Percentiles rank a stretch among this genome's conserved stretches.
Evolutionary conservation across 1,140 invertebrate genomes (phyloP).

Genomic region (Polypedilum pembai): DNA sequence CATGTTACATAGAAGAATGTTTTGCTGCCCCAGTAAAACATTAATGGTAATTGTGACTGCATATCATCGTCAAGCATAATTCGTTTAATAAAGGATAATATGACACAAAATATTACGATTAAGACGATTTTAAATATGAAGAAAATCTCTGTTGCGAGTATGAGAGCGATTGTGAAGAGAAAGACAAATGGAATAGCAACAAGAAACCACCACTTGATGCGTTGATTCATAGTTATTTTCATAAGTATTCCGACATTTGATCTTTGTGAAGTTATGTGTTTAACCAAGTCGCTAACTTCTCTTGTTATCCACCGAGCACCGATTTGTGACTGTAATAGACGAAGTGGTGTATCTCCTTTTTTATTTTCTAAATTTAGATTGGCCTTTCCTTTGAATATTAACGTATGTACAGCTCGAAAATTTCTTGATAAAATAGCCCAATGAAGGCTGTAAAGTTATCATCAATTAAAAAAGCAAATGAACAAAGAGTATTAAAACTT

Average conservation of each 20-base stretch:
- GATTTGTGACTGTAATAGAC: slow-evolving; percentile 56
- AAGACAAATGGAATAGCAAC: slow-evolving; percentile 74
- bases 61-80: slow-evolving; percentile 73
- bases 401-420: slow-evolving; percentile 68
- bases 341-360: slow-evolving; percentile 65
- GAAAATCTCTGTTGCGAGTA: slow-evolving; percentile 64
- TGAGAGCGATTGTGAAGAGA: slow-evolving; percentile 73
- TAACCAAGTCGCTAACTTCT: slow-evolving; percentile 58
- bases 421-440: slow-evolving; percentile 88
- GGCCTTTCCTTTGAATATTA: slow-evolving; percentile 69
- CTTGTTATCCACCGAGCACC: slow-evolving; percentile 59
- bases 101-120: slow-evolving; percentile 58
- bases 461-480: no score
- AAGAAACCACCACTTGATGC: slow-evolving; percentile 72
- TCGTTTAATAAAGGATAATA: slow-evolving; percentile 59
- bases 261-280: slow-evolving; percentile 45
- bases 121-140: slow-evolving; percentile 68
- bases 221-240: slow-evolving; percentile 61
- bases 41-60: slow-evolving; percentile 74
- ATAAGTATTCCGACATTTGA: slow-evolving; percentile 45
- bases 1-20: slow-evolving; percentile 91
- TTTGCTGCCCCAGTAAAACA: slow-evolving; percentile 84
- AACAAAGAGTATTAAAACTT: neutral
- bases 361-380: slow-evolving; percentile 58
- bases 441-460: slow-evolving; percentile 53